Evolutionary conservation across 2,797 vertebrate species (phyloP), one percentile per base, ranked within the genome.

Genomic region (Sebastes hubbsi): DNA sequence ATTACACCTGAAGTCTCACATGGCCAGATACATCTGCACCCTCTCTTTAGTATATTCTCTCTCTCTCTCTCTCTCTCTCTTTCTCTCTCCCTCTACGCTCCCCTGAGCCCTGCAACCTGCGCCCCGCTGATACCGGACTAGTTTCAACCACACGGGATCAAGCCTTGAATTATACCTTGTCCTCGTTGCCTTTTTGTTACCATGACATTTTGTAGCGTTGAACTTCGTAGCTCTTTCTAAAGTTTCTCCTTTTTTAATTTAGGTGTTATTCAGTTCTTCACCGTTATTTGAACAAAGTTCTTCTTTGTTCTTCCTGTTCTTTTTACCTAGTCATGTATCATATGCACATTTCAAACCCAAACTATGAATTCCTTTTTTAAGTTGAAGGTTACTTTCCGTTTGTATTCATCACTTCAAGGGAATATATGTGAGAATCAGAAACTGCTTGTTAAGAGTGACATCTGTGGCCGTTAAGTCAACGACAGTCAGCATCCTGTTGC

Each of bases 1-100:
- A 94, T 94, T 95, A 89, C 85, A 91, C 90, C 89, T 91, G 76
- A 86, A 90, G 91, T 91, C 87, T 89, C 77, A 78, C 88, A 81
- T 80, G 68, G 75, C 63, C 81, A 76, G 76, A 84, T 82, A 75
- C 86, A 87, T 84, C 83, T 87, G 79, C 79, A 82, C 83, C 85
- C 61, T 72, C 62, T 82, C 71, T 84, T 82, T 80, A 73, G 75
- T 82, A 65, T 72, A 82, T 46, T 82, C 42, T 27, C 42, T 82
- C 42, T 71, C 34, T 29, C 24, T 25, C 38, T 80, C 24, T 70
- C 32, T 58, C 54, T 25, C 36, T 82, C 5, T 25, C 24, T 82
- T 9, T 70, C 32, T 27, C 54, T 27, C 42, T 71, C 60, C 73
- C 69, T 73, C 36, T 60, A 2, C 3, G 30, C 77, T 77, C 82